Evolutionary conservation across 2,797 vertebrate genomes (phyloP).

Genomic region (Poeciliopsis turneri): DNA sequence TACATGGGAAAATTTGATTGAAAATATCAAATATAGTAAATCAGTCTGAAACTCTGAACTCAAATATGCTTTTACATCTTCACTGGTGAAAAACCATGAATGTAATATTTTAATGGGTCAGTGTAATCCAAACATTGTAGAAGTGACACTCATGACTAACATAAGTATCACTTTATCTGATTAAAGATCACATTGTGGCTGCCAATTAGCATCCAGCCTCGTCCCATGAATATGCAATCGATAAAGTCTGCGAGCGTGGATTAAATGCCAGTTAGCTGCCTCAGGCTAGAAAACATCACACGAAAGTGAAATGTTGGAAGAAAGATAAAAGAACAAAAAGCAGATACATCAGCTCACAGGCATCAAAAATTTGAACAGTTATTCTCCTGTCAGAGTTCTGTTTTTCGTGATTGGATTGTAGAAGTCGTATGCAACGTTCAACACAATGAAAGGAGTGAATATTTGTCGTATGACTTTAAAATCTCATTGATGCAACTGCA

Average conservation of each 20-base stretch:
- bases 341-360: slow-evolving; percentile 12
- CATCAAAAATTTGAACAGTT: slow-evolving; percentile 8
- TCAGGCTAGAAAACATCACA: slow-evolving; percentile 34
- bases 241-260: slow-evolving; percentile 48
- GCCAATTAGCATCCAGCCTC: slow-evolving; percentile 57
- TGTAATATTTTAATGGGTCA: slow-evolving; percentile 61
- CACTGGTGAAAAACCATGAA: slow-evolving; percentile 61
- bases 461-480: not conserved
- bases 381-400: not conserved
- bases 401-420: not conserved
- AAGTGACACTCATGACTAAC: slow-evolving; percentile 48
- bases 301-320: slow-evolving; percentile 7
- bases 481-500: not conserved
- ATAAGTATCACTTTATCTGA: slow-evolving; percentile 53
- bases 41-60: not conserved
- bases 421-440: not conserved
- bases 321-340: slow-evolving; percentile 14
- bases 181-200: slow-evolving; percentile 57
- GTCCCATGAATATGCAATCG: slow-evolving; percentile 61
- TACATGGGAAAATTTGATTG: not conserved
- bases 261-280: slow-evolving; percentile 55
- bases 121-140: slow-evolving; percentile 34
- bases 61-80: not conserved
- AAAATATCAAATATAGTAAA: not conserved
- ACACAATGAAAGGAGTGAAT: not conserved